Base-by-base conservation (phyloP, 2,797 vertebrate genomes). In the Bovichtus diacanthus region DNA sequence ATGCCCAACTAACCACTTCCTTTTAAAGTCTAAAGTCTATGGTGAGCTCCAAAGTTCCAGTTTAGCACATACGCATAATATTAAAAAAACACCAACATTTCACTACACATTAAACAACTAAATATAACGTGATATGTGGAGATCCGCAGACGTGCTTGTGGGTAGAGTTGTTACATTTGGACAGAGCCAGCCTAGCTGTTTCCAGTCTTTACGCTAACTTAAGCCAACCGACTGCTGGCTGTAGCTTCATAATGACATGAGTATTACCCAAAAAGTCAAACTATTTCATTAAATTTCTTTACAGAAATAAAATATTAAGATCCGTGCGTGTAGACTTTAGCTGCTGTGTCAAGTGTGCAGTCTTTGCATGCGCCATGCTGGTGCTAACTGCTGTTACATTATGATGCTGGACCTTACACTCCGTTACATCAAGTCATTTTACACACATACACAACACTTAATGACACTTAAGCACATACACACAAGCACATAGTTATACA, bases 31-130 rank as follows among this genome's bases (percentile, higher is more conserved):
- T 15, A 47, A 4, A 27, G 27, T 13, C 34, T 46, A 2, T 29
- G 12, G 41, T 36, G 12, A 58, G 36, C 18, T 63, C 53, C 49
- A n/a, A n/a, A 25, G 25, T 29, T 70, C 10, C 21, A 68, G 34
- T 50, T 70, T 53, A 49, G 23, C 39, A n/a, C 25, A 50, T 29
- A 34, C n/a, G n/a, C n/a, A n/a, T n/a, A n/a, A n/a, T n/a, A n/a
- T n/a, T n/a, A n/a, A n/a, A n/a, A n/a, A n/a, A n/a, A n/a, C n/a
- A n/a, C n/a, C n/a, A n/a, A n/a, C n/a, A n/a, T n/a, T n/a, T n/a
- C n/a, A n/a, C n/a, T n/a, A n/a, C n/a, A n/a, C n/a, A n/a, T 19
- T 18, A 5, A 39, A 8, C 41, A 46, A 12, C 13, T 0, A 19
- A n/a, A 38, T 47, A 23, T 31, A 64, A 0, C 0, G 0, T 23